Base-by-base conservation (phyloP, 2,797 vertebrate species). In the Novumbra hubbsi region DNA sequence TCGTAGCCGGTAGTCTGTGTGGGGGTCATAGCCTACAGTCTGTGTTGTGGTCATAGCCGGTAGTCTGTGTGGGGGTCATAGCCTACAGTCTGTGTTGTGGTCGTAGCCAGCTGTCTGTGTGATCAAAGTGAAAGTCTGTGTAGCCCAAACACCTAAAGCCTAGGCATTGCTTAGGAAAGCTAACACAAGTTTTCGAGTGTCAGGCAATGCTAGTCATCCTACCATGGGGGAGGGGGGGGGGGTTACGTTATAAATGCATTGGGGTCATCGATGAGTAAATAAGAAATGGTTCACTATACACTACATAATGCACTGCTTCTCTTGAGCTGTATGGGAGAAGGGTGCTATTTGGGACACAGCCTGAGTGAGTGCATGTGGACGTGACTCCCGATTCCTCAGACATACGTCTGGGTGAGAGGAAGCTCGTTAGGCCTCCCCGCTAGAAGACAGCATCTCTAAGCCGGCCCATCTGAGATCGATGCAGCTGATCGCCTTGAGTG, bases 401-500 rank as follows among this genome's bases (percentile, higher is more conserved):
- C 60, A 65, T 55, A 63, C 49, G 63, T 16, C 6, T 7, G 28
- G 41, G 49, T n/a, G 65, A 78, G 68, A 70, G 32, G 24, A 75
- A 76, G 71, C 76, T 78, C 69, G 75, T 76, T 73, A 78, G 30
- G 75, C 50, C 77, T 76, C 38, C 24, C 68, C 7, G 27, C 60
- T 27, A 21, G 21, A 19, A 57, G 12, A 63, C 76, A 65, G 78
- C 75, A 70, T 76, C 69, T 49, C 60, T 55, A 73, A 78, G 75
- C 68, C 45, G 77, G 73, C 75, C 68, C 55, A 82, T 79, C 24
- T 41, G 70, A 69, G 75, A 77, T 82, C 69, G 38, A 82, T 75
- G 66, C 72, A 19, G 34, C 68, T 74, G 73, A 62, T 77, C 71
- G 68, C 72, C 68, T 24, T 49, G 57, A 57, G 57, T 69, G 66